These are phyloP conservation scores for Octodonta nipae DNA, from an alignment of 2,888 invertebrate genomes.

Conservation along the genomic window DNA sequence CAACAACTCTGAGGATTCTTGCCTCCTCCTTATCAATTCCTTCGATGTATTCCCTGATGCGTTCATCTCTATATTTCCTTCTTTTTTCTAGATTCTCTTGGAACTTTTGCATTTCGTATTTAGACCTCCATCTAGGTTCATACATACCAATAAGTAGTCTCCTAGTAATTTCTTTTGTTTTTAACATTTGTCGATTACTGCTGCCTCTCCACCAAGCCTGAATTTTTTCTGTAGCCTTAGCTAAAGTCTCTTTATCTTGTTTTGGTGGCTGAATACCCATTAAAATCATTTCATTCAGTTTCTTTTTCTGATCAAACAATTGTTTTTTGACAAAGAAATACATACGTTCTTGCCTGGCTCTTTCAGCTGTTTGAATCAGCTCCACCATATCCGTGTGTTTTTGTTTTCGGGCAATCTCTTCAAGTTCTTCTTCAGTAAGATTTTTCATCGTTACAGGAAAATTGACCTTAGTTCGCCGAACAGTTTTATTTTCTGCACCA, in stretches of 20 bases:
- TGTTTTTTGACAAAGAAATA: constrained; percentile 18
- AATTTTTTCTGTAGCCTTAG: constrained; percentile 23
- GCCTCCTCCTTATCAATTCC: constrained; percentile 39
- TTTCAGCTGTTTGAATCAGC: constrained; percentile 38
- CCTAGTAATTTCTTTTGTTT: constrained; percentile 33
- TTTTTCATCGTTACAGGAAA: too few species aligned
- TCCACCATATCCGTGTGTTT: constrained; percentile 24
- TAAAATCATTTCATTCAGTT: constrained; percentile 5
- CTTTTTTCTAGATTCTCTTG: constrained; percentile 38
- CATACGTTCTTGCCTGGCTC: constrained; percentile 32
- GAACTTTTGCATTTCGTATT: constrained; percentile 37
- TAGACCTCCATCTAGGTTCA: constrained; percentile 39
- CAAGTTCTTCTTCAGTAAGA: constrained; percentile 15
- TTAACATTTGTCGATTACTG: constrained; percentile 33
- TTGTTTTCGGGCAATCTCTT: constrained; percentile 14
- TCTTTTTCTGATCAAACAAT: not conserved
- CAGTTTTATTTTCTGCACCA: too few species aligned
- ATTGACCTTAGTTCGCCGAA: too few species aligned
- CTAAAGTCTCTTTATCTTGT: constrained; percentile 2
- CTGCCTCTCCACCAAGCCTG: constrained; percentile 38
- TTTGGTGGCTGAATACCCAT: not conserved
- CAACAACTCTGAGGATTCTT: constrained; percentile 38
- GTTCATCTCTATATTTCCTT: constrained; percentile 36
- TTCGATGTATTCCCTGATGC: constrained; percentile 37
- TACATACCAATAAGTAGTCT: constrained; percentile 44